Base-by-base conservation (phyloP, 2,113 vertebrate species). In the Emberiza fucata region DNA sequence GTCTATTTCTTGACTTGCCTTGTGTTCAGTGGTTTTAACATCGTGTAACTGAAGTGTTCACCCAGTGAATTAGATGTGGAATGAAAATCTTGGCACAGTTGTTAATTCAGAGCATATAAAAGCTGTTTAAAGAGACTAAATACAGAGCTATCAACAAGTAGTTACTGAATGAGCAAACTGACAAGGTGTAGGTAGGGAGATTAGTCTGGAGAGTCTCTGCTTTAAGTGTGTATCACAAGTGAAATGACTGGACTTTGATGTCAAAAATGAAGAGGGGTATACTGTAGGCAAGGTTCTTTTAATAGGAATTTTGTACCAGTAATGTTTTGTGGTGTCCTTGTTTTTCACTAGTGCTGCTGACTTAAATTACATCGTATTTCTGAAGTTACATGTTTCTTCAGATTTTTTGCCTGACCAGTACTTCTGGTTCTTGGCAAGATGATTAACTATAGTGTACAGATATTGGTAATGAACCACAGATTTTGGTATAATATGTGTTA, bases 41-140 rank as follows among this genome's bases (percentile, higher is more conserved):
- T 75, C 85, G 54, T 9, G 29, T 96, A 96, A 96, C 90, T 88
- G 91, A 94, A 81, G 77, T 93, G 48, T 90, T 96, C 61, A 97
- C 91, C 59, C 96, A 39, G 89, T 97, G 93, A 97, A 98, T 88
- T 91, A 81, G 39, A 65, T 94, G 42, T 93, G 59, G 87, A 96
- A 85, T 73, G 79, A 84, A 81, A 47, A 53, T 53, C 50, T 72
- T 47, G 92, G 31, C 22, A 48, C 31, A 70, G 64, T 40, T 86
- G 2, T 92, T 97, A 78, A 88, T 92, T 80, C 42, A 72, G 33
- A 73, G 20, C 51, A 10, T 82, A 35, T 47, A 51, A 76, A 54
- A 89, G 11, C 29, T 33, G 4, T 31, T 80, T 45, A 33, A 72
- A 45, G 25, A 56, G 12, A 23, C 7, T 40, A n/a, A 53, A 23